These are phyloP conservation scores for Heliothis subflexa DNA, from an alignment of 1,140 invertebrate species.

Conservation along the genomic window DNA sequence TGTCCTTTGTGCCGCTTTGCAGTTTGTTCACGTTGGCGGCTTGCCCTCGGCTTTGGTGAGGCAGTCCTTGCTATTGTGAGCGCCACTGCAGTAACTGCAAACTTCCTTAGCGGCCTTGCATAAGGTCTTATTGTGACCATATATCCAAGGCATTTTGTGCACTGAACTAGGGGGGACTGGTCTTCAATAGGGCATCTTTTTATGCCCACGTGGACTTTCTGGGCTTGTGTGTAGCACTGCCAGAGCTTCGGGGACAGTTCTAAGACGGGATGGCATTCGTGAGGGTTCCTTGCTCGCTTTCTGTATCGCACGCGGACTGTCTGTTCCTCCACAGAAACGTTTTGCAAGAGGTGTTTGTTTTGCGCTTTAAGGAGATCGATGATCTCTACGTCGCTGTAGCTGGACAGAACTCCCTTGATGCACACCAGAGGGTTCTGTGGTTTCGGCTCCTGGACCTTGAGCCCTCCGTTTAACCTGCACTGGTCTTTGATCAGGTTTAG, in stretches of 20 bases:
- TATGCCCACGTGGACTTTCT: slow-evolving; percentile 51
- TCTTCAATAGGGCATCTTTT: slow-evolving; percentile 47
- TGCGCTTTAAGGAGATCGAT: slow-evolving; percentile 40
- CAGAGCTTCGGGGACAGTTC: slow-evolving; percentile 52
- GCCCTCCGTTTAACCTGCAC: too few species aligned
- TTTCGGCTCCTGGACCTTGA: too few species aligned
- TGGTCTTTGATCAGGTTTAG: slow-evolving; percentile 39
- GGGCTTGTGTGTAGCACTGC: slow-evolving; percentile 39
- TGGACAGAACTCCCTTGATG: too few species aligned
- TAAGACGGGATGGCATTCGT: slow-evolving; percentile 54
- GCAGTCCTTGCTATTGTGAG: slow-evolving; percentile 45
- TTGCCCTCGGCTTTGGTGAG: neutral
- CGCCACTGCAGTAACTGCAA: slow-evolving; percentile 49
- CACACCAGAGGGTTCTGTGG: too few species aligned
- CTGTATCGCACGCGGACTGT: slow-evolving; percentile 51
- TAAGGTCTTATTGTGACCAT: slow-evolving; percentile 48
- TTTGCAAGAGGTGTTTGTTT: slow-evolving; percentile 49
- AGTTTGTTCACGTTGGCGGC: slow-evolving; percentile 42
- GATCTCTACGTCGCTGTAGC: slow-evolving; percentile 51
- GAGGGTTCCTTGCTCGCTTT: slow-evolving; percentile 54
- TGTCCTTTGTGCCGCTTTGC: neutral
- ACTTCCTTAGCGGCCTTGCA: slow-evolving; percentile 33
- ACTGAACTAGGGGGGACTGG: slow-evolving; percentile 55
- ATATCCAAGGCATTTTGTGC: slow-evolving; percentile 53
- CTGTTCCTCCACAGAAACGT: slow-evolving; percentile 30